phyloP scores from a whole-genome alignment of 2,797 vertebrate genomes.

The Propithecus deckenii region DNA sequence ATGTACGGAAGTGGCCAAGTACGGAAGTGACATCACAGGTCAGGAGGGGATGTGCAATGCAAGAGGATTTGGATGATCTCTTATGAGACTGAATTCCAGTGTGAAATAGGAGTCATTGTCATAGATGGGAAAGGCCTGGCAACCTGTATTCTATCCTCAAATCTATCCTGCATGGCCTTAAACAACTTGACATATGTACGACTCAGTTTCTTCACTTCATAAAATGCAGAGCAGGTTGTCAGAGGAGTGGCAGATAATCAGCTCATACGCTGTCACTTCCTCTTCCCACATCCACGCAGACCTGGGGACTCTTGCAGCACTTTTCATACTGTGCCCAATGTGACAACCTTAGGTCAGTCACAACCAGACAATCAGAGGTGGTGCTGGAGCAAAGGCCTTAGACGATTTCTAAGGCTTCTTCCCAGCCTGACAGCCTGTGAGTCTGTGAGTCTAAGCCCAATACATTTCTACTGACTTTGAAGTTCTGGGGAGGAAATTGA shows the following conservation, averaged over 20 bases:
- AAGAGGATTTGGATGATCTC: background rate
- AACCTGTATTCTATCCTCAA: background rate
- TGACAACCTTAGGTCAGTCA: background rate
- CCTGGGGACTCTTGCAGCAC: background rate
- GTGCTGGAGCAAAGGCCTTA: background rate
- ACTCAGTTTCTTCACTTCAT: background rate
- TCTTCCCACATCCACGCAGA: background rate
- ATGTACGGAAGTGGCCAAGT: background rate
- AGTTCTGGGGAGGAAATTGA: background rate
- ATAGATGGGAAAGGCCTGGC: background rate
- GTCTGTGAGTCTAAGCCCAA: background rate
- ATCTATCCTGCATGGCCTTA: background rate
- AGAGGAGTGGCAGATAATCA: too few species aligned
- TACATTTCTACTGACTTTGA: background rate
- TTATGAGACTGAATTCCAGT: background rate
- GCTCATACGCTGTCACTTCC: background rate
- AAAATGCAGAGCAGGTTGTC: background rate
- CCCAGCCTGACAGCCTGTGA: background rate
- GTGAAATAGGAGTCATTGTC: background rate
- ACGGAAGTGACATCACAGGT: background rate
- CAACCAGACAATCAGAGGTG: background rate
- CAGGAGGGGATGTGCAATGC: background rate
- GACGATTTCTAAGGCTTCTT: background rate
- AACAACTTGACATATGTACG: background rate
- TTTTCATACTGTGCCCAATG: background rate